phyloP scores from a whole-genome alignment of 2,797 vertebrate species.

The Peromyscus eremicus region DNA sequence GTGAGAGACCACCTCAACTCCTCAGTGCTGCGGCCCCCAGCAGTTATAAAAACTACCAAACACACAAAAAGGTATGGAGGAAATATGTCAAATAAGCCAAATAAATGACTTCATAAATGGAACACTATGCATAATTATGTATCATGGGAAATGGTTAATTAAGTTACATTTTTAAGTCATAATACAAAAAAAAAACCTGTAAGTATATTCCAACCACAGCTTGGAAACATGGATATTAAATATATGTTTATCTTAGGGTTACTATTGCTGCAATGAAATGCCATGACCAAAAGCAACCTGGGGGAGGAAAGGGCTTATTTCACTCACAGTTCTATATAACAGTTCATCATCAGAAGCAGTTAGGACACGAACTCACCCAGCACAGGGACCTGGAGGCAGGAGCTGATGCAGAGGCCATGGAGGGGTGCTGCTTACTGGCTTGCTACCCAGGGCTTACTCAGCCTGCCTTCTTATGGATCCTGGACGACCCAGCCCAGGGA shows the following conservation, averaged over 20 bases:
- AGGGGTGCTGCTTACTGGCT: background rate
- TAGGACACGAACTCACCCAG: background rate
- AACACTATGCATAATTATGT: background rate
- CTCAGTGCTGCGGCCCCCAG: background rate
- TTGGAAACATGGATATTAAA: background rate
- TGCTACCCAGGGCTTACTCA: background rate
- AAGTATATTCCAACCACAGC: background rate
- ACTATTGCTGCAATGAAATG: background rate
- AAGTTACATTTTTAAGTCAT: background rate
- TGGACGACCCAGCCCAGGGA: background rate
- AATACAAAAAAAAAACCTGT: background rate
- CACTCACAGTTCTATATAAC: background rate
- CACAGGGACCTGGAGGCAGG: background rate
- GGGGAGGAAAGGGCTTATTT: background rate
- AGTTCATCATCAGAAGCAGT: background rate
- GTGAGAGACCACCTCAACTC: background rate
- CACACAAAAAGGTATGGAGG: background rate
- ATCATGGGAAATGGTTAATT: background rate
- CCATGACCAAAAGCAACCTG: background rate
- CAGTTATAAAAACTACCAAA: background rate
- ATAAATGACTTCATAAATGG: background rate
- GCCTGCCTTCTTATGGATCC: background rate
- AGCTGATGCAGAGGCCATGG: background rate
- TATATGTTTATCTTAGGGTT: background rate
- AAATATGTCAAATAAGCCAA: background rate